phyloP scores from a whole-genome alignment of 2,113 vertebrate genomes.

The Capreolus pygargus region DNA sequence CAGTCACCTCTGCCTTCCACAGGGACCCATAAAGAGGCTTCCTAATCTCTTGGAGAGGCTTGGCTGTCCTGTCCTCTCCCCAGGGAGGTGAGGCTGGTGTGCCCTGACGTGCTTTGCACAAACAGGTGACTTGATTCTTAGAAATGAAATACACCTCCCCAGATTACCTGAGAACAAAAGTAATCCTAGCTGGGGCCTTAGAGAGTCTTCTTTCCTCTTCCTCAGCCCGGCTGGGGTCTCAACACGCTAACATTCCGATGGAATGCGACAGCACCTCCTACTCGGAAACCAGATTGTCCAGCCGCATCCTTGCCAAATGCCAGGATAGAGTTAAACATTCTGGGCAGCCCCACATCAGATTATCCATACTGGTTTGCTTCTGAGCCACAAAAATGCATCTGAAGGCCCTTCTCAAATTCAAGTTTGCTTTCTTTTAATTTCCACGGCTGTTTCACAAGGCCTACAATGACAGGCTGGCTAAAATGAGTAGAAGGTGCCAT shows the following conservation, averaged over 20 bases:
- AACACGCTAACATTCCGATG: not conserved
- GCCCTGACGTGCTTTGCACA: not conserved
- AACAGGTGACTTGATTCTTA: not conserved
- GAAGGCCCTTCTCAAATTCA: conserved; percentile 44
- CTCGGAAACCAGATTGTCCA: conserved; percentile 14
- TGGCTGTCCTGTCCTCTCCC: not conserved
- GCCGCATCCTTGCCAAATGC: conserved; percentile 10
- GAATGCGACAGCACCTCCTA: not conserved
- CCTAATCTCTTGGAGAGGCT: not conserved
- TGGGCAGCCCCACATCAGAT: not conserved
- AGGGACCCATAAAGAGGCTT: not conserved
- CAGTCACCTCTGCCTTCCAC: not conserved
- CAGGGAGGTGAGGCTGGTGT: not conserved
- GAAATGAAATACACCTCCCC: not conserved
- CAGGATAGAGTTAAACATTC: conserved; percentile 40
- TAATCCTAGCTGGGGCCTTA: not conserved
- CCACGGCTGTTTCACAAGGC: not conserved
- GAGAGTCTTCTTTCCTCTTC: not conserved
- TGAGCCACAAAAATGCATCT: not conserved
- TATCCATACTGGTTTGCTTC: conserved; percentile 35
- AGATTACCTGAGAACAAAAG: conserved; percentile 32
- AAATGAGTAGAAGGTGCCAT: not conserved
- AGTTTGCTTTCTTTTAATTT: conserved; percentile 54
- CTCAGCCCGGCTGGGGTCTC: not conserved
- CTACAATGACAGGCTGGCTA: not conserved